These are phyloP conservation scores for Sepiola atlantica DNA, from an alignment of 2,888 invertebrate genomes.

Conservation along the genomic window DNA sequence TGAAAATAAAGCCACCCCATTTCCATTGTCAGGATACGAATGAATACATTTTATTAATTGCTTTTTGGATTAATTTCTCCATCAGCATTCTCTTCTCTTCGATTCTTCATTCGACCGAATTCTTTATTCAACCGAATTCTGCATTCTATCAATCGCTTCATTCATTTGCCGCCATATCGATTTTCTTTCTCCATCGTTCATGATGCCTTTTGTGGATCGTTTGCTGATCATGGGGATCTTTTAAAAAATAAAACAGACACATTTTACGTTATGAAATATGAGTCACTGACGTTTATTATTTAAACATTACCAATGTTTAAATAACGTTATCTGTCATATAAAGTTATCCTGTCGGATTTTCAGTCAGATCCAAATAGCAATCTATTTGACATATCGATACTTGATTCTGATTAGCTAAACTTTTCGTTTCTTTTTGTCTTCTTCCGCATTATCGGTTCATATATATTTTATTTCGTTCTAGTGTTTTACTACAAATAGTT, in stretches of 20 bases:
- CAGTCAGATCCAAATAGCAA: too few species aligned
- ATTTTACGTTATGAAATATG: not conserved
- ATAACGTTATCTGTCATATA: too few species aligned
- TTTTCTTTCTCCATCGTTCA: not conserved
- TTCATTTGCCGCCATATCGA: not conserved
- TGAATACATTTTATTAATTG: not conserved
- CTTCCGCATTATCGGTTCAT: too few species aligned
- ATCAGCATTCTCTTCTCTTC: not conserved
- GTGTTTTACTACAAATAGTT: too few species aligned
- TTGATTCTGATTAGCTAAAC: too few species aligned
- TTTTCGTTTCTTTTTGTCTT: too few species aligned
- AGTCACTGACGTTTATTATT: not conserved
- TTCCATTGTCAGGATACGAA: not conserved
- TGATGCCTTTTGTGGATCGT: not conserved
- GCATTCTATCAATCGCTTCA: not conserved
- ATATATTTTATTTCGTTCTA: too few species aligned
- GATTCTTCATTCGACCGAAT: not conserved
- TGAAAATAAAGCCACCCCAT: not conserved
- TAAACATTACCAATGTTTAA: too few species aligned
- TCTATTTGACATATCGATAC: too few species aligned
- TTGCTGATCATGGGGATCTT: not conserved
- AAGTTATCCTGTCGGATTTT: too few species aligned
- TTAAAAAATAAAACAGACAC: not conserved
- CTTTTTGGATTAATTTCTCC: not conserved
- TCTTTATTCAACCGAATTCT: not conserved